Percentiles rank a stretch among this genome's conserved stretches.
Evolutionary conservation across 2,888 invertebrate genomes (phyloP).

Genomic region (Cantharis rustica): DNA sequence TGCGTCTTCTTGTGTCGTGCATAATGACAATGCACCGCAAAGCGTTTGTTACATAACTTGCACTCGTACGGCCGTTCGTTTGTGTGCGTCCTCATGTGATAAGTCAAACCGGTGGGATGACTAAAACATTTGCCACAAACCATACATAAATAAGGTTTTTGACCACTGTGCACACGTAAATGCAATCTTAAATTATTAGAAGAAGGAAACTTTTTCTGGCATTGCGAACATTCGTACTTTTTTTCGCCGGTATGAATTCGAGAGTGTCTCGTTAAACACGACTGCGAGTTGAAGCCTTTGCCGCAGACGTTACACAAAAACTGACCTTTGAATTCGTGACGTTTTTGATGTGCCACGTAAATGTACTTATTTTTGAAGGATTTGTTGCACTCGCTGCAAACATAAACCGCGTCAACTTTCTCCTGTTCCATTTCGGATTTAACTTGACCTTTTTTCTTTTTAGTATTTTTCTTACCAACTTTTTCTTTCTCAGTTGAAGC

Average conservation of each 20-base stretch:
- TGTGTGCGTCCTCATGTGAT: constrained; percentile 44
- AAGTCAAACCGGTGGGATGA: constrained; percentile 37
- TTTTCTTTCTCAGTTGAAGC: not conserved
- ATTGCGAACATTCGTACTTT: constrained; percentile 35
- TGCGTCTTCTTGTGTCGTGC: constrained; percentile 46
- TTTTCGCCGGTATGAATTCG: constrained; percentile 39
- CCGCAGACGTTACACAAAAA: constrained; percentile 39
- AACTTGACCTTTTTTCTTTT: not conserved
- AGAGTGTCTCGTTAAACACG: constrained; percentile 39
- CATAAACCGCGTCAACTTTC: constrained; percentile 14
- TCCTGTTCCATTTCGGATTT: not conserved
- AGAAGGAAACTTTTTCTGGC: constrained; percentile 35
- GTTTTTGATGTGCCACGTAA: constrained; percentile 39
- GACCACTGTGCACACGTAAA: constrained; percentile 33
- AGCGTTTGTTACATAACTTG: constrained; percentile 44
- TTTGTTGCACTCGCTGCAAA: constrained; percentile 43
- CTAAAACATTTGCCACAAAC: constrained; percentile 40
- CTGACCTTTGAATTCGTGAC: constrained; percentile 42
- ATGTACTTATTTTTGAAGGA: constrained; percentile 46
- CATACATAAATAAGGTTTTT: constrained; percentile 36
- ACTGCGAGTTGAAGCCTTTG: constrained; percentile 35
- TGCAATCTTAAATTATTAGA: constrained; percentile 36
- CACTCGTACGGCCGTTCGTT: constrained; percentile 47
- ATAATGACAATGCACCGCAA: constrained; percentile 45
- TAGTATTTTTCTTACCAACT: not conserved